Evolutionary conservation across 2,888 invertebrate species (phyloP), one percentile per base, ranked within the genome.

Genomic region (Drosophila sordidula): DNA sequence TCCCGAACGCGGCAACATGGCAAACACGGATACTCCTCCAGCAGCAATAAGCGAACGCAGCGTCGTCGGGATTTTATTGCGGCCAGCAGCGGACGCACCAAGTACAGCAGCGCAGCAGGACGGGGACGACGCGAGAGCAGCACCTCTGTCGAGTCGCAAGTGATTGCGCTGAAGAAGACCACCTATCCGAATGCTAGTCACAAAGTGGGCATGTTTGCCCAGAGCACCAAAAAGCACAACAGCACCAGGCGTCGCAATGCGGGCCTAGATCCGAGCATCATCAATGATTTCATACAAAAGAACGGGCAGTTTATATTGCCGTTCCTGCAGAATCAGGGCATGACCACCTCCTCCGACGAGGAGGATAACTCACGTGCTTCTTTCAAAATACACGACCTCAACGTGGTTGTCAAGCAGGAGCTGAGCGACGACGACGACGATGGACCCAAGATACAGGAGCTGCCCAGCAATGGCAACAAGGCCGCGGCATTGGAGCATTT

Each of bases 111-210:
- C 16, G 74, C 47, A 0, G n/a, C n/a, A n/a, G 80, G 78, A 4
- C 70, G 78, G 74, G 91, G 87, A 51, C 90, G 89, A 3, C 83
- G 90, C 1, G 95, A 95, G 50, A 96, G 96, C 90, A 95, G 95
- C 44, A 96, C 96, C 0, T 97, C 97, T 12, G 94, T 97, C 36
- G 97, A 97, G 89, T 97, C 96, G 80, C 96, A 96, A 91, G 93
- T 95, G 45, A 91, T 92, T 52, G 92, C 92, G 4, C 75, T 93
- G n/a, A 90, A 92, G 56, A 92, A 92, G 72, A 91, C 91, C 3
- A 91, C 90, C 2, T 92, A 90, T 75, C 91, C 92, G 25, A 91
- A 91, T 75, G 75, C 87, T 55, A 91, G 90, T 67, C 91, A 91
- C 66, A 91, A 90, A 75, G 79, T 92, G 32, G 91, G 91, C 6